A percentile compares a stretch with the other conserved stretches of the same genome.
These are phyloP conservation scores for Remorina albescens DNA, from an alignment of 2,797 vertebrate genomes.

Conservation along the genomic window DNA sequence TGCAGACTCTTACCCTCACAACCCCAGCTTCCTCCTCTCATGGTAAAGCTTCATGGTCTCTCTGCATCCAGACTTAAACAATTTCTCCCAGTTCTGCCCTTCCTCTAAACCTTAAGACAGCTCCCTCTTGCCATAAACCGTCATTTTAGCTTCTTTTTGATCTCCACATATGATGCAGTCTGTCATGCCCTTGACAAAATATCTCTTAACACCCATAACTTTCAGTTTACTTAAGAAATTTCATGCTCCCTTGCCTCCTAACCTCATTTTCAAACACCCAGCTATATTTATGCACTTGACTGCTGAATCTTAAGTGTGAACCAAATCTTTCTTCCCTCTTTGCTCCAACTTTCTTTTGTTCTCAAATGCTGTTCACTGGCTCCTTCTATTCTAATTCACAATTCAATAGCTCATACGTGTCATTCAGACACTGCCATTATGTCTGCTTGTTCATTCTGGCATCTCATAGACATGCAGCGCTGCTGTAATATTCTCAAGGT, in stretches of 20 bases:
- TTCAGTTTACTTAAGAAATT: conserved; percentile 48
- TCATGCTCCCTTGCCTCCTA: conserved; percentile 47
- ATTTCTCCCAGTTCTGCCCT: conserved; percentile 14
- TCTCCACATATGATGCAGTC: conserved; percentile 35
- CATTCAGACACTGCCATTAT: conserved; percentile 36
- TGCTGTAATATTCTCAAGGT: conserved; percentile 64
- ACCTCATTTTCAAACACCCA: conserved; percentile 27
- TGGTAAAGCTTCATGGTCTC: conserved; percentile 36
- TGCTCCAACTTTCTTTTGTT: conserved; percentile 46
- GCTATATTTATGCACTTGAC: conserved; percentile 45
- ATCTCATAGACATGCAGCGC: conserved; percentile 15
- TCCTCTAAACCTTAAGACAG: conserved; percentile 27
- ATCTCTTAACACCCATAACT: conserved; percentile 37
- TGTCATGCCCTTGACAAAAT: conserved; percentile 52
- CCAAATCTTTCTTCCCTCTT: conserved; percentile 17
- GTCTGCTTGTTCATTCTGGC: conserved; percentile 26
- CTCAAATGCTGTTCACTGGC: conserved; percentile 20
- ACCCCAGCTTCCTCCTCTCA: conserved; percentile 37
- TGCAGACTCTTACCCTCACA: conserved; percentile 43
- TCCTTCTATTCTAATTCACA: conserved; percentile 50
- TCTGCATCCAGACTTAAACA: conserved; percentile 33
- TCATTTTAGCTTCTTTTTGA: conserved; percentile 33
- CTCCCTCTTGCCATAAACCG: neutral
- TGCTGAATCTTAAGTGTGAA: conserved; percentile 45
- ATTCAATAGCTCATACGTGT: conserved; percentile 52